A percentile compares a stretch with the other conserved stretches of the same genome.
These are phyloP conservation scores for Squalus acanthias DNA, from an alignment of 2,797 vertebrate genomes.

Conservation along the genomic window DNA sequence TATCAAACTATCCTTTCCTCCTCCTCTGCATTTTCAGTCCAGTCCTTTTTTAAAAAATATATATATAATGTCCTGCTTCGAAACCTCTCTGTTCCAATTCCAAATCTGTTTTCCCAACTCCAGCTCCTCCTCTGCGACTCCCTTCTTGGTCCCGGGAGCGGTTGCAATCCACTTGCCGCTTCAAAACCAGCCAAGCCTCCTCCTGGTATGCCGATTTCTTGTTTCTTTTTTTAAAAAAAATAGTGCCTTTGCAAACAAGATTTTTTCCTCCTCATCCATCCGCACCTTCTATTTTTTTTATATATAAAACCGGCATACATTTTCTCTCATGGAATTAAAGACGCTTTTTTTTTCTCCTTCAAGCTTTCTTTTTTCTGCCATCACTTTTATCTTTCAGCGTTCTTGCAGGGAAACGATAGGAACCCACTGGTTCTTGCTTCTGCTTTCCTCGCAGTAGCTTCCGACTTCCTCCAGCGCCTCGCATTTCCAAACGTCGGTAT, in stretches of 20 bases:
- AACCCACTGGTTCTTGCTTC: conserved; percentile 81
- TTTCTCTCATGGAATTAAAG: not conserved
- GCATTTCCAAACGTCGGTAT: conserved; percentile 73
- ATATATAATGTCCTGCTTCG: not conserved
- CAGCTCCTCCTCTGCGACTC: not conserved
- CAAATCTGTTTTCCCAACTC: not conserved
- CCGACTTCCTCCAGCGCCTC: conserved; percentile 70
- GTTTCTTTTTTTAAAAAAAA: not conserved
- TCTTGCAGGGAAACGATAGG: conserved; percentile 74
- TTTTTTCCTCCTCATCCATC: conserved; percentile 13
- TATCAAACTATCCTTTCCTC: not conserved
- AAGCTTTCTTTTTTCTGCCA: not conserved
- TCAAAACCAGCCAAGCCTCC: conserved; percentile 18
- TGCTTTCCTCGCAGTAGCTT: conserved; percentile 78
- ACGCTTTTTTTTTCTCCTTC: not conserved
- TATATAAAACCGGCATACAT: not conserved
- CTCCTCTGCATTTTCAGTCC: not conserved
- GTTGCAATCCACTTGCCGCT: not conserved
- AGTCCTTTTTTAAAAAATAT: not conserved
- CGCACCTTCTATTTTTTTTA: not conserved
- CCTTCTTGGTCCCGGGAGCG: not conserved
- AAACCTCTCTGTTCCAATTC: not conserved
- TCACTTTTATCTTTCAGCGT: conserved; percentile 59
- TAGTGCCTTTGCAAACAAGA: not conserved
- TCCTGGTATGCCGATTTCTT: not conserved